Percentiles rank a stretch among this genome's conserved stretches.
Evolutionary conservation across 2,888 invertebrate species (phyloP).

Genomic region (Megamerina dolium): DNA sequence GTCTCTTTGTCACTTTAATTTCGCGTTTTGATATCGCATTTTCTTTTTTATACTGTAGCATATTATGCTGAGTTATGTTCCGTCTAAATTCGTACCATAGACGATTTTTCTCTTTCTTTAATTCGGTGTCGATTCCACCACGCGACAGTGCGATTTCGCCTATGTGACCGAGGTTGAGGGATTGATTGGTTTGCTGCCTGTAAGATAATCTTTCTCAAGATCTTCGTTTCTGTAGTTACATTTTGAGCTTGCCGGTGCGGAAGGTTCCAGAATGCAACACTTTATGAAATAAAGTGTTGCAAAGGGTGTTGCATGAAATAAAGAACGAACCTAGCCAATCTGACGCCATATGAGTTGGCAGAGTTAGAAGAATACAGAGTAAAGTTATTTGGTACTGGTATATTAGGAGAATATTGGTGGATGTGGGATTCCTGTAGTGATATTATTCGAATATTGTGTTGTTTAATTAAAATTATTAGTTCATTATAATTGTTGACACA

Average conservation of each 20-base stretch:
- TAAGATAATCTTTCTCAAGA: no score
- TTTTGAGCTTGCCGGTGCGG: no score
- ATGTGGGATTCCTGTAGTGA: conserved; percentile 13
- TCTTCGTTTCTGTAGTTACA: no score
- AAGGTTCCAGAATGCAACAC: no score
- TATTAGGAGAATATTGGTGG: not conserved
- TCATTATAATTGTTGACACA: conserved; percentile 11
- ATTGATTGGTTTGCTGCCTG: not conserved
- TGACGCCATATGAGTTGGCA: no score
- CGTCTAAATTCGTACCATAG: not conserved
- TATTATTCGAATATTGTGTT: conserved; percentile 6
- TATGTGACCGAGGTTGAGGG: not conserved
- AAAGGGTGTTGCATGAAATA: no score
- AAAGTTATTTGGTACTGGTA: conserved; percentile 5
- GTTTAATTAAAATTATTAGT: conserved; percentile 9
- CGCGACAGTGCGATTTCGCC: no score
- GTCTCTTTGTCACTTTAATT: not conserved
- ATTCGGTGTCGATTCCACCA: no score
- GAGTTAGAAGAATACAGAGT: not conserved
- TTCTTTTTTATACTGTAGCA: not conserved
- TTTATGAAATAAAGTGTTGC: no score
- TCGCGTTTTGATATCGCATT: not conserved
- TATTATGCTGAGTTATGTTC: not conserved
- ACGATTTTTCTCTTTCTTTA: no score
- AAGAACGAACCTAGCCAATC: no score